These are phyloP conservation scores for Sycophaga agraensis DNA, from an alignment of 1,140 invertebrate species.

Conservation along the genomic window DNA sequence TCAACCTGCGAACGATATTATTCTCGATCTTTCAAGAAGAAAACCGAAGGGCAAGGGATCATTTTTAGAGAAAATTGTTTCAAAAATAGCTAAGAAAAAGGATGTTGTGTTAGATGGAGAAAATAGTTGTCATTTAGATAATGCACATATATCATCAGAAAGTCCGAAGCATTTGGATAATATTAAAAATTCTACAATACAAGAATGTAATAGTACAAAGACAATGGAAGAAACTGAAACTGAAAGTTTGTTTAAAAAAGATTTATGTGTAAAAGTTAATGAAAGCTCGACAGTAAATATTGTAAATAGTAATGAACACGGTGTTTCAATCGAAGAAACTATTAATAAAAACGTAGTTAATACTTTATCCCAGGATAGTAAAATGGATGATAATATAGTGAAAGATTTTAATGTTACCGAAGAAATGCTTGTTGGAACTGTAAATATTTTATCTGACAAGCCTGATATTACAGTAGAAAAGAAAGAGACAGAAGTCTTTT, in stretches of 20 bases:
- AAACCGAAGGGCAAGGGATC: constrained; percentile 49
- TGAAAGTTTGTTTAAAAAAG: constrained; percentile 2
- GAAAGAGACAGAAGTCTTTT: too few relatives aligned
- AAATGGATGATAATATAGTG: not conserved
- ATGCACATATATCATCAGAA: not conserved
- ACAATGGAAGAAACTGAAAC: not conserved
- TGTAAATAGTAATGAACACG: constrained; percentile 19
- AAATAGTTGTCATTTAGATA: constrained; percentile 32
- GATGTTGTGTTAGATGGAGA: constrained; percentile 47
- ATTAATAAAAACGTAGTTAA: not conserved
- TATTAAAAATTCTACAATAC: not conserved
- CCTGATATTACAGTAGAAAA: constrained; percentile 15
- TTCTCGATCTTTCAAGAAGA: constrained; percentile 50
- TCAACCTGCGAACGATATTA: constrained; percentile 47
- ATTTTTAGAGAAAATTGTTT: constrained; percentile 53
- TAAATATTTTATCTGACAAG: not conserved
- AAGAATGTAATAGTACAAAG: constrained; percentile 13
- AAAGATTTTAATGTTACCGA: constrained; percentile 14
- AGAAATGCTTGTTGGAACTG: too few relatives aligned
- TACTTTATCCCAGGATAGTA: constrained; percentile 3
- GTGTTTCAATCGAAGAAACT: not conserved
- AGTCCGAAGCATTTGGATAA: not conserved
- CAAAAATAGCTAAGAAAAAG: constrained; percentile 52
- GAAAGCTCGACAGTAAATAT: not conserved
- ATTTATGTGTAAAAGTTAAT: not conserved